phyloP scores from a whole-genome alignment of 2,888 invertebrate species.

The Augochlorella aurata region DNA sequence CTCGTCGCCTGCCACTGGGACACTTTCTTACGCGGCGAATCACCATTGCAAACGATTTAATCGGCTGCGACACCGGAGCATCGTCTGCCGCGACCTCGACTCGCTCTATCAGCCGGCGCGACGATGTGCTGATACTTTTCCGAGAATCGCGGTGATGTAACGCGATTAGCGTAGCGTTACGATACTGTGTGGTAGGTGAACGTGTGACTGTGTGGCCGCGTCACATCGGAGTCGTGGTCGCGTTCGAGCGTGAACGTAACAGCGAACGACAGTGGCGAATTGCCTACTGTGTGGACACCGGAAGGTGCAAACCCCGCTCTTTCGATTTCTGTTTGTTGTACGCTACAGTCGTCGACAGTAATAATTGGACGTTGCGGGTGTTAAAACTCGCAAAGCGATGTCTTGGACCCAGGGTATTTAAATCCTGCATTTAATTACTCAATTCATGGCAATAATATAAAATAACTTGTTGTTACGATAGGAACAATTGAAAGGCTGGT shows the following conservation, averaged over 20 bases:
- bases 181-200: constrained; percentile 7
- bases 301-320: no score
- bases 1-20: neutral
- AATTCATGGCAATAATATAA: no score
- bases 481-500: no score
- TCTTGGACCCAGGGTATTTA: no score
- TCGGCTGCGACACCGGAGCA: neutral
- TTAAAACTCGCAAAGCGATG: no score
- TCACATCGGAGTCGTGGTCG: no score
- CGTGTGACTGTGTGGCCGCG: neutral
- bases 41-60: constrained; percentile 10
- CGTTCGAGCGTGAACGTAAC: neutral
- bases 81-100: neutral
- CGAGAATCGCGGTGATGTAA: constrained; percentile 51
- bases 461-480: no score
- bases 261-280: neutral
- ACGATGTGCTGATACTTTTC: constrained; percentile 26
- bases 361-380: no score
- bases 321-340: no score
- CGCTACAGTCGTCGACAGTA: no score
- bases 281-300: no score
- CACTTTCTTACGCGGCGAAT: neutral
- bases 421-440: no score
- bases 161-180: constrained; percentile 49
- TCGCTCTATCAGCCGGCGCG: constrained; percentile 1